phyloP scores from a whole-genome alignment of 2,113 vertebrate species.

The Calidris pygmaea region DNA sequence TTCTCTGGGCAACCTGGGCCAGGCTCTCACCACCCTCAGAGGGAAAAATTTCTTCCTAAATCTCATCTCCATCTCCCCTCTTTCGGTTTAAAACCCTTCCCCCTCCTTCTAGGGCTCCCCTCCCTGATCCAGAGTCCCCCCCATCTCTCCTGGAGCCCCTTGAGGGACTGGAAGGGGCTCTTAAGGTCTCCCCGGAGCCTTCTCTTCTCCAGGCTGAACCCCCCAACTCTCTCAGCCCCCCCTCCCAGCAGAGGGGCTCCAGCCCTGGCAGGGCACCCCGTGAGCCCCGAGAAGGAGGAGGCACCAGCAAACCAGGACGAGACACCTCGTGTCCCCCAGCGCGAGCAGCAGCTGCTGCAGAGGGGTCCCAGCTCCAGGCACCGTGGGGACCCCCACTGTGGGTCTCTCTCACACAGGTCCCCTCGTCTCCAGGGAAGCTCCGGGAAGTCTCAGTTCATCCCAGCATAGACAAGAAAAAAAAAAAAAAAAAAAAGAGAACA shows the following conservation, averaged over 20 bases:
- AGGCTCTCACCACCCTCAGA: too few relatives aligned
- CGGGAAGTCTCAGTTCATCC: neutral
- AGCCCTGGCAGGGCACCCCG: neutral
- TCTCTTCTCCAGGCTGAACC: too few relatives aligned
- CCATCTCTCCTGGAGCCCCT: too few relatives aligned
- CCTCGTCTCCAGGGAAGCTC: neutral
- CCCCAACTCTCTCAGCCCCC: neutral
- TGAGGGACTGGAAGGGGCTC: too few relatives aligned
- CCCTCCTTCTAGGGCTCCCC: too few relatives aligned
- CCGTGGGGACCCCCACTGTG: rapidly evolving
- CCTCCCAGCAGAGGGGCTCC: neutral
- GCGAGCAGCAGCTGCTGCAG: neutral
- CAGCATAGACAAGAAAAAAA: neutral
- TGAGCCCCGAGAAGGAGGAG: rapidly evolving
- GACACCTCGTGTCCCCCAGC: rapidly evolving
- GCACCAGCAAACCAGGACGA: rapidly evolving
- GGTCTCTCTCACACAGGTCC: rapidly evolving
- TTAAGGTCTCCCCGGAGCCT: too few relatives aligned
- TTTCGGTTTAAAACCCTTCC: too few relatives aligned
- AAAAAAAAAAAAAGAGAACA: neutral
- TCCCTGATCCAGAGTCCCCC: too few relatives aligned
- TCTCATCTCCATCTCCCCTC: too few relatives aligned
- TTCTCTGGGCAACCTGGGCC: too few relatives aligned
- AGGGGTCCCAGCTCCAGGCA: neutral
- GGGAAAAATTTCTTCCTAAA: too few relatives aligned